Conservation (phyloP, 2,888 invertebrate genomes). For the Microplitis manilae region DNA sequence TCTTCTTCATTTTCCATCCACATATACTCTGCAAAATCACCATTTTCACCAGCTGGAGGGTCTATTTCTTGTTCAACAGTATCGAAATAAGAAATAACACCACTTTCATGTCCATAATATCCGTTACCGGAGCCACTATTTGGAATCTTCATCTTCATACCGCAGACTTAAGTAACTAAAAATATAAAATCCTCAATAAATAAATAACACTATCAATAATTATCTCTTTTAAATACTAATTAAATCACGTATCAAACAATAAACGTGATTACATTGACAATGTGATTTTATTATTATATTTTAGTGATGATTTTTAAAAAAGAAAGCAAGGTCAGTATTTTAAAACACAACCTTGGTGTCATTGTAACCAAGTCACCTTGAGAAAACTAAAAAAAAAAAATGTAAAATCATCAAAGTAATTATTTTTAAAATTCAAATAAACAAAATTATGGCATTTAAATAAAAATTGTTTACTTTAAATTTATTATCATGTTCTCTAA, state of each 20-base stretch:
- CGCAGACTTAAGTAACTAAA: constrained; percentile 51
- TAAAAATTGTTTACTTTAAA: too few species aligned
- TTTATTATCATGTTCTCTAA: too few species aligned
- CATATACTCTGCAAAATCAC: constrained; percentile 91
- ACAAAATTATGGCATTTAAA: constrained; percentile 53
- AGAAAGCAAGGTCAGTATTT: constrained; percentile 44
- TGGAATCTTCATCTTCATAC: constrained; percentile 72
- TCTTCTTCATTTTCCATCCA: constrained; percentile 97
- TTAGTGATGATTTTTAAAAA: background rate
- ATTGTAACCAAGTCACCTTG: constrained; percentile 54
- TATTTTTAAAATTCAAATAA: constrained; percentile 38
- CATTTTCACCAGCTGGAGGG: constrained; percentile 72
- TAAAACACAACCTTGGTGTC: constrained; percentile 59
- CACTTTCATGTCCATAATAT: constrained; percentile 69
- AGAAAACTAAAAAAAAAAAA: constrained; percentile 48
- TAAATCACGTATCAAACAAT: background rate
- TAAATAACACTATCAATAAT: background rate
- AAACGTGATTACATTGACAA: background rate
- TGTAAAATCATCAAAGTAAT: constrained; percentile 24
- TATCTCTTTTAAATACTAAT: background rate
- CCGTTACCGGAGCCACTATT: constrained; percentile 68
- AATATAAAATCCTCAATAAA: constrained; percentile 24
- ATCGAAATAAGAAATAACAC: constrained; percentile 64
- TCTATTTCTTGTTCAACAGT: constrained; percentile 68
- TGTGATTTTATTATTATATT: background rate